phyloP scores from a whole-genome alignment of 2,797 vertebrate genomes.

The Pelochelys cantorii region DNA sequence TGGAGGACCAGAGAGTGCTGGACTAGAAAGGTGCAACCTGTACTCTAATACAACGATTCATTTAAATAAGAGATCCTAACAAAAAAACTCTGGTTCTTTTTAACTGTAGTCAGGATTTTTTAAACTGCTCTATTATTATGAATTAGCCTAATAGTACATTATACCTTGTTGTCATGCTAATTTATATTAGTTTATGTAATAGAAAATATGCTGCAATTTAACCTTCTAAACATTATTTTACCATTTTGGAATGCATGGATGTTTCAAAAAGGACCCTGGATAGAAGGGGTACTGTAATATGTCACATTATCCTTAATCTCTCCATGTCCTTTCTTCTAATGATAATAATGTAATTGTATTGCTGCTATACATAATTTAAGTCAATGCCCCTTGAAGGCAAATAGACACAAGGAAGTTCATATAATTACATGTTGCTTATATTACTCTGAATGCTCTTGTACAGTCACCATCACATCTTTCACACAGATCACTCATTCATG shows the following conservation, averaged over 20 bases:
- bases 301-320: neutral
- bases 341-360: neutral
- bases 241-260: neutral
- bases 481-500: neutral
- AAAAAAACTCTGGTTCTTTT: neutral
- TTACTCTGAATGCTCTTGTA: neutral
- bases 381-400: neutral
- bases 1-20: too few relatives aligned
- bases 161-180: neutral
- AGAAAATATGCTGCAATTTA: neutral
- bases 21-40: too few relatives aligned
- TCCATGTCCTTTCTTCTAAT: neutral
- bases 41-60: neutral
- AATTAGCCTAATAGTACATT: neutral
- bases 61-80: neutral
- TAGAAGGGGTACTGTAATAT: neutral
- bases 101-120: neutral
- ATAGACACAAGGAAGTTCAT: neutral
- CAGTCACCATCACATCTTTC: neutral
- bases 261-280: neutral
- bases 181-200: neutral
- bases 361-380: neutral
- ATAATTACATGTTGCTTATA: neutral
- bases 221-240: neutral
- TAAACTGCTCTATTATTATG: neutral